Conservation (phyloP, 2,113 vertebrate genomes). For the Felis catus region F.catus_Fca126_mat1.0 CM031416.1:33224501-33225000, state of each 20-base stretch:
- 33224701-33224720: background rate
- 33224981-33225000: background rate
- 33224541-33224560: background rate
- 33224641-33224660: accelerated
- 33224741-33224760: background rate
- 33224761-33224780: background rate
- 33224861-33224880: background rate
- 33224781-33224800: background rate
- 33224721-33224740: background rate
- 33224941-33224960: background rate
- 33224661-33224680: accelerated
- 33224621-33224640: background rate
- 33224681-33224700: background rate
- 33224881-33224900: background rate
- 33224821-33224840: background rate
- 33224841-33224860: too few species aligned
- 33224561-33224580: accelerated
- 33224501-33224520: background rate
- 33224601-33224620: background rate
- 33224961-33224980: too few species aligned
- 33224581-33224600: accelerated
- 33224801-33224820: background rate
- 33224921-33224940: accelerated
- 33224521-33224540: accelerated
- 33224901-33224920: background rate